A percentile compares a stretch with the other conserved stretches of the same genome.
These are phyloP conservation scores for Acipenser oxyrinchus DNA, from an alignment of 2,797 vertebrate genomes.

Conservation along the genomic window DNA sequence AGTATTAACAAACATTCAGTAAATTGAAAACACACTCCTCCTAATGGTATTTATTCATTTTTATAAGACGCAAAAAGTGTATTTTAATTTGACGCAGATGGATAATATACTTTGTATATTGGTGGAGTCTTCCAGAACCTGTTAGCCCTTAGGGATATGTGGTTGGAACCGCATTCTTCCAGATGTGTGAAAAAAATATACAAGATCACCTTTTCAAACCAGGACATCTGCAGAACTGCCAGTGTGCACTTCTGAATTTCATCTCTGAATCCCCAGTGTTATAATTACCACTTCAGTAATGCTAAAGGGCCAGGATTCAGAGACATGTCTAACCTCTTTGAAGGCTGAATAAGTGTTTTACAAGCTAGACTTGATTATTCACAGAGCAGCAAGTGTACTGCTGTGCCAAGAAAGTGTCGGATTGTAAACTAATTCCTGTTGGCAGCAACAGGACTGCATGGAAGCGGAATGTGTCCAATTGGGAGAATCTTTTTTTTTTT, in stretches of 20 bases:
- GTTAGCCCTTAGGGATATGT: too few relatives aligned
- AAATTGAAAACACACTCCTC: too few relatives aligned
- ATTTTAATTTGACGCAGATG: too few relatives aligned
- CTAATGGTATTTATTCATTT: too few relatives aligned
- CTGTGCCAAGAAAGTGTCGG: not conserved
- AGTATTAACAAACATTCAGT: too few relatives aligned
- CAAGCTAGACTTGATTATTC: not conserved
- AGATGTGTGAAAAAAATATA: too few relatives aligned
- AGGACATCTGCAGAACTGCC: too few relatives aligned
- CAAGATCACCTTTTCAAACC: too few relatives aligned
- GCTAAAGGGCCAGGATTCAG: not conserved
- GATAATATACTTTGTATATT: too few relatives aligned
- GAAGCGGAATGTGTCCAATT: slow-evolving; percentile 2
- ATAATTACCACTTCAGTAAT: not conserved
- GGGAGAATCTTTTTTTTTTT: not conserved
- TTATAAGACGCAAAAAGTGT: too few relatives aligned
- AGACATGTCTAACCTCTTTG: not conserved
- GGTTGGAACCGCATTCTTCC: too few relatives aligned
- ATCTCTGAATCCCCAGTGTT: not conserved
- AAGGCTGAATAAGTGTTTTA: not conserved
- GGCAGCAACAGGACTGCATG: not conserved
- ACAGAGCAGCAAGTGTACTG: not conserved
- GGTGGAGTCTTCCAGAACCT: too few relatives aligned
- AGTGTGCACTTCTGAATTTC: not conserved
- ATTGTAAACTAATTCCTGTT: not conserved